phyloP scores from a whole-genome alignment of 2,113 vertebrate species.

The Nycticorax nycticorax region DNA sequence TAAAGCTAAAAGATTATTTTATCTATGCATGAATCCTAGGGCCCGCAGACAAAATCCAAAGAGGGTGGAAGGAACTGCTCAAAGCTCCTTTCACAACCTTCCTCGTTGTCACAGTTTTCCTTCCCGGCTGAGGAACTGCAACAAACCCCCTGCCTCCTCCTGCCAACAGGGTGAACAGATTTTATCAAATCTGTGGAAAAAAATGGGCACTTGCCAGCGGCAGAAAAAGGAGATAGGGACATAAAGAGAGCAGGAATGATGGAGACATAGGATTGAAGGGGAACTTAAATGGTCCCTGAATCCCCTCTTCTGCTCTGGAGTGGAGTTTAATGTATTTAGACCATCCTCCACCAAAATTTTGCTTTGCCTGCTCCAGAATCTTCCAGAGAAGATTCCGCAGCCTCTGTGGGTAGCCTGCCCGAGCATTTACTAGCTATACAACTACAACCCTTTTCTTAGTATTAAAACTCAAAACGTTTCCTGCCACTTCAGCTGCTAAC shows the following conservation, averaged over 20 bases:
- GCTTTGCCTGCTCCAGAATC: background rate
- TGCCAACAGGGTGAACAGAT: background rate
- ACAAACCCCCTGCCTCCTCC: background rate
- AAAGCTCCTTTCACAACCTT: background rate
- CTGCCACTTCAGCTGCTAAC: background rate
- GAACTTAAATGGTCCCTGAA: background rate
- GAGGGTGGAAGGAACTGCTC: background rate
- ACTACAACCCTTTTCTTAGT: background rate
- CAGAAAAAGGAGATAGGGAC: background rate
- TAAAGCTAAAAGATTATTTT: background rate
- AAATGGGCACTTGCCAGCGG: background rate
- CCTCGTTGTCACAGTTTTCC: background rate
- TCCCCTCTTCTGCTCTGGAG: background rate
- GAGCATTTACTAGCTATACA: background rate
- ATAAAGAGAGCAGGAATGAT: background rate
- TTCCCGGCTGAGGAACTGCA: background rate
- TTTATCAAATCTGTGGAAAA: background rate
- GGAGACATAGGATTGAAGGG: rapidly evolving
- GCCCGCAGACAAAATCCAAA: background rate
- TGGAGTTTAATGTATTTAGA: background rate
- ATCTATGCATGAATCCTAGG: background rate
- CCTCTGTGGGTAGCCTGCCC: background rate
- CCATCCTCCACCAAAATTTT: background rate
- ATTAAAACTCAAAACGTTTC: background rate
- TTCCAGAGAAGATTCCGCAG: background rate